Conservation (phyloP, 37 sponge, comb jelly and placozoan species). For the Halichondria panicea region DNA sequence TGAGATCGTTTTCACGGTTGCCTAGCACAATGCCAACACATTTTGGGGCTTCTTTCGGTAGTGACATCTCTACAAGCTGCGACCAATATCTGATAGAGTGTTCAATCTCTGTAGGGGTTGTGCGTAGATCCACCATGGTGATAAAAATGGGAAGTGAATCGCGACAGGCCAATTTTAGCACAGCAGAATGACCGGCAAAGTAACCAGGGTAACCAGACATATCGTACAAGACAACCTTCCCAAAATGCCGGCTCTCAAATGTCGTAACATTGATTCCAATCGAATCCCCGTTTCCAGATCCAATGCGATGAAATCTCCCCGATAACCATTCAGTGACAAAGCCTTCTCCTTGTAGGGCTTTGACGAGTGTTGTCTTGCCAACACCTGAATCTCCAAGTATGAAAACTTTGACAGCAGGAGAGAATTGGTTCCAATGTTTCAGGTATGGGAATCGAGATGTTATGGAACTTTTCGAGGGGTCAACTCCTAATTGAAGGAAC, state of each 20-base stretch:
- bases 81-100: slow-evolving; percentile 16
- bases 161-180: slow-evolving; percentile 7
- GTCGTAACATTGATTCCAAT: slow-evolving; percentile 11
- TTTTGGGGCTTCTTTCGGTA: background rate
- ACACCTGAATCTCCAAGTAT: slow-evolving; percentile 8
- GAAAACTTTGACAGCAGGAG: slow-evolving; percentile 10
- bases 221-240: slow-evolving; percentile 21
- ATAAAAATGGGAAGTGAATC: slow-evolving; percentile 12
- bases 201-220: slow-evolving; percentile 32
- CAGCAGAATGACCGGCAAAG: slow-evolving; percentile 28
- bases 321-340: slow-evolving; percentile 20
- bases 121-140: slow-evolving; percentile 13
- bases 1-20: slow-evolving; percentile 27
- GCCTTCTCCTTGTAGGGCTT: slow-evolving; percentile 24
- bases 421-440: background rate
- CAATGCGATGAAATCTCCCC: slow-evolving; percentile 3
- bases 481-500: slow-evolving; percentile 14
- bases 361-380: slow-evolving; percentile 29
- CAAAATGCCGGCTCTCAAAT: slow-evolving; percentile 28
- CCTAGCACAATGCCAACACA: slow-evolving; percentile 13
- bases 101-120: background rate
- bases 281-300: background rate
- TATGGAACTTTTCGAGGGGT: slow-evolving; percentile 20
- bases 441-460: slow-evolving; percentile 8
- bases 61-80: background rate